Percentiles rank a stretch among this genome's conserved stretches.
Evolutionary conservation across 2,797 vertebrate species (phyloP).

Genomic region (Galago senegalensis): DNA sequence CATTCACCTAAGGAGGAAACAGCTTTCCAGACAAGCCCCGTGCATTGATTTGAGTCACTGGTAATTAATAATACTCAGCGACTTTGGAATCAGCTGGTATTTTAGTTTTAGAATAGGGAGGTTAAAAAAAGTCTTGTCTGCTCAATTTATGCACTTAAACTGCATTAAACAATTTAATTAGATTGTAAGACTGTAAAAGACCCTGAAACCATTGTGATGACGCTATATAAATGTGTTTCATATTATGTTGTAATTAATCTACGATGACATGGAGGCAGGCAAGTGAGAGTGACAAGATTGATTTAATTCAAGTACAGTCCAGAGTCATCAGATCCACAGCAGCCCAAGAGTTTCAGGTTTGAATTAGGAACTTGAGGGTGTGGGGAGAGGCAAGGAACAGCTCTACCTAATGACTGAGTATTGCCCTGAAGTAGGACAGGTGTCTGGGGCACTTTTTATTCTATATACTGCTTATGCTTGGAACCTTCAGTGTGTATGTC

Average conservation of each 20-base stretch:
- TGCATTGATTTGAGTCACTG: conserved; percentile 79
- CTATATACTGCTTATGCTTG: neutral
- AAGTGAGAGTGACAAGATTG: conserved; percentile 48
- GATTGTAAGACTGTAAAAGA: conserved; percentile 82
- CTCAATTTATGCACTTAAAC: conserved; percentile 71
- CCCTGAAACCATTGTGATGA: conserved; percentile 80
- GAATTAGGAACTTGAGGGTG: neutral
- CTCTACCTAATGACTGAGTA: neutral
- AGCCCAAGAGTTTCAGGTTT: neutral
- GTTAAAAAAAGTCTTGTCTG: conserved; percentile 24
- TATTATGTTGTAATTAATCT: conserved; percentile 86
- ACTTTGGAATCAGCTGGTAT: conserved; percentile 78
- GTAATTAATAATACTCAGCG: conserved; percentile 87
- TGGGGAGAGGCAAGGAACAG: neutral
- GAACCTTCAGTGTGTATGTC: neutral
- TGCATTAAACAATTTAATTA: conserved; percentile 82
- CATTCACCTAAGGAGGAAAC: conserved; percentile 67
- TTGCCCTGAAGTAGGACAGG: neutral
- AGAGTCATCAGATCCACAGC: neutral
- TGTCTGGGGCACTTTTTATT: neutral
- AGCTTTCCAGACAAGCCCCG: conserved; percentile 68
- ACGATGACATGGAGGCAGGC: conserved; percentile 61
- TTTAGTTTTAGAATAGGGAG: conserved; percentile 49
- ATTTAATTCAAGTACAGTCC: neutral
- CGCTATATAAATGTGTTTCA: conserved; percentile 81